Percentiles rank a stretch among this genome's conserved stretches.
These are phyloP conservation scores for Drosophila azteca DNA, from an alignment of 1,140 invertebrate genomes.

Conservation along the genomic window DNA sequence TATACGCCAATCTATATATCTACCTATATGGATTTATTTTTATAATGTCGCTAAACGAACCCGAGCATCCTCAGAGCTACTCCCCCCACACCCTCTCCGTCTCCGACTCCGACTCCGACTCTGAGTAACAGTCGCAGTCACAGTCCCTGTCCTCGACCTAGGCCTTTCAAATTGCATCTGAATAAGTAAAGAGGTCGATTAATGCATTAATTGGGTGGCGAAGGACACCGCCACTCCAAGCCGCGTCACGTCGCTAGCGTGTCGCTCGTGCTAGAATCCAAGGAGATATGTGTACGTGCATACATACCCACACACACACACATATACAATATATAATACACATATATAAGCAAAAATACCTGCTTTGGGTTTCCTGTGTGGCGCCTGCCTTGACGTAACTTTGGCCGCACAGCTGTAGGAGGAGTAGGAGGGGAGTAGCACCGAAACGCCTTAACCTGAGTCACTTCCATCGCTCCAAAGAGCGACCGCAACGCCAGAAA, in stretches of 20 bases:
- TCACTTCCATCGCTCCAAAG: constrained; percentile 60
- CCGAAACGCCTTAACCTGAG: constrained; percentile 74
- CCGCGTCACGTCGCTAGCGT: constrained; percentile 41
- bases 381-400: constrained; percentile 71
- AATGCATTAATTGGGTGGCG: constrained; percentile 65
- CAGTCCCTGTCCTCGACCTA: constrained; percentile 48
- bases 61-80: constrained; percentile 13
- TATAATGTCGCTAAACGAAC: constrained; percentile 56
- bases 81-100: neutral
- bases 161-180: constrained; percentile 53
- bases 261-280: constrained; percentile 57
- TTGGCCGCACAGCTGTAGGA: neutral
- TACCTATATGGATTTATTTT: constrained; percentile 76
- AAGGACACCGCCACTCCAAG: constrained; percentile 37
- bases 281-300: constrained; percentile 29
- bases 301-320: constrained; percentile 18
- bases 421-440: no score
- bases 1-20: constrained; percentile 43
- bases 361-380: constrained; percentile 71
- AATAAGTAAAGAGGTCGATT: constrained; percentile 49
- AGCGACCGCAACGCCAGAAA: constrained; percentile 55
- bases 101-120: neutral
- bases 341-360: constrained; percentile 50
- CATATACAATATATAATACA: constrained; percentile 35
- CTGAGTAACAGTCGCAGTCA: neutral